A percentile compares a stretch with the other conserved stretches of the same genome.
These are phyloP conservation scores for Xestoiulus laeticollis DNA, from an alignment of 2,888 invertebrate species.

Conservation along the genomic window DNA sequence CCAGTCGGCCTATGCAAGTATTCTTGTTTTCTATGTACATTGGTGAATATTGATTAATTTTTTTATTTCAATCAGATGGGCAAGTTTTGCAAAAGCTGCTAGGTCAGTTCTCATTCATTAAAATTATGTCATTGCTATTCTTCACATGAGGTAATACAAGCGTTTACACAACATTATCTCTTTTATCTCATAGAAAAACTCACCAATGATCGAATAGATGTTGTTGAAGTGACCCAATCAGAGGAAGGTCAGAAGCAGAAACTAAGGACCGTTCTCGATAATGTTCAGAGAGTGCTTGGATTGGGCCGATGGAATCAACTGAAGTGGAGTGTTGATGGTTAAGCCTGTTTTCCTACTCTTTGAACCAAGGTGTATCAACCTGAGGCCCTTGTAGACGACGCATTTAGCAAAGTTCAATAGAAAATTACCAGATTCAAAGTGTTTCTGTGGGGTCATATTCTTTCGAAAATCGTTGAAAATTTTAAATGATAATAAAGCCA, in stretches of 20 bases:
- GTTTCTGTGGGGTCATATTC: too few species aligned
- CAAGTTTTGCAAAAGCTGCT: slow-evolving; percentile 81
- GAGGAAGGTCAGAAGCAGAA: slow-evolving; percentile 98
- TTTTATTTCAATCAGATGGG: slow-evolving; percentile 73
- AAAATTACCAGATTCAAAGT: too few species aligned
- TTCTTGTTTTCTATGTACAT: neutral
- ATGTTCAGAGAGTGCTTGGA: slow-evolving; percentile 82
- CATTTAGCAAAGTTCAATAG: too few species aligned
- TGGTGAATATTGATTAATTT: neutral
- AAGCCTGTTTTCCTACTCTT: slow-evolving; percentile 55
- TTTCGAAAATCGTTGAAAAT: too few species aligned
- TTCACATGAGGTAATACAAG: neutral
- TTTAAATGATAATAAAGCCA: too few species aligned
- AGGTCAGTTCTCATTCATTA: slow-evolving; percentile 62
- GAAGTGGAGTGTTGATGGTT: slow-evolving; percentile 93
- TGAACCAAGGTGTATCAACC: too few species aligned
- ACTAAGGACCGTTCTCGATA: slow-evolving; percentile 84
- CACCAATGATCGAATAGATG: slow-evolving; percentile 88
- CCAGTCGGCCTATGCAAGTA: neutral
- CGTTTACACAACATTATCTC: neutral
- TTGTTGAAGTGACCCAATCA: slow-evolving; percentile 97
- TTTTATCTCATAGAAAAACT: slow-evolving; percentile 75
- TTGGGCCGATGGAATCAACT: slow-evolving; percentile 79
- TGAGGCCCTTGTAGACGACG: too few species aligned
- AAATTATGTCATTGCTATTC: neutral